phyloP scores from a whole-genome alignment of 2,888 invertebrate genomes.

The Lithophane semibrunnea region DNA sequence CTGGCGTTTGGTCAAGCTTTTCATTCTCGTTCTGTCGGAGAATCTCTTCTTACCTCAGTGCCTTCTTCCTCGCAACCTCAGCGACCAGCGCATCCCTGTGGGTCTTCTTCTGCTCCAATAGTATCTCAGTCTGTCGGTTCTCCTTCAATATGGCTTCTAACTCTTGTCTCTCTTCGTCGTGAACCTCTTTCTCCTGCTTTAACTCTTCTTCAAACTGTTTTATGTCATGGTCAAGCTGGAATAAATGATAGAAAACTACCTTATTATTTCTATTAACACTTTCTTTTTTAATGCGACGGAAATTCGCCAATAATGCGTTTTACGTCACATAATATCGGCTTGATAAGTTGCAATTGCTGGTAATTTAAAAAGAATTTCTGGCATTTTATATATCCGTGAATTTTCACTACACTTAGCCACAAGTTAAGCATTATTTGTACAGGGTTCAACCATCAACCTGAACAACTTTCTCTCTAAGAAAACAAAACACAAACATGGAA shows the following conservation, averaged over 20 bases:
- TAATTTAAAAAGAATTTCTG: neutral
- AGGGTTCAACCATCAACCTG: neutral
- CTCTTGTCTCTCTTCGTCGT: conserved; percentile 76
- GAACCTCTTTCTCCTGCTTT: conserved; percentile 77
- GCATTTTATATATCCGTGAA: neutral
- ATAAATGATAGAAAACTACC: conserved; percentile 8
- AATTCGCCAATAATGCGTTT: neutral
- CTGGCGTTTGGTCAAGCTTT: neutral
- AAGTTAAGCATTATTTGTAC: too few relatives aligned
- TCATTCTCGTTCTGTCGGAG: neutral
- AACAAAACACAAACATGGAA: too few relatives aligned
- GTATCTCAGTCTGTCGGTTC: conserved; percentile 73
- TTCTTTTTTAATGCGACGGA: neutral
- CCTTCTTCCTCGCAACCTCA: conserved; percentile 79
- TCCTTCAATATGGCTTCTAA: conserved; percentile 77
- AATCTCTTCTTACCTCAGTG: conserved; percentile 67
- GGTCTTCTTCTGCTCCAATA: conserved; percentile 80
- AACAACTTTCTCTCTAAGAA: too few relatives aligned
- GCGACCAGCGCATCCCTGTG: conserved; percentile 78
- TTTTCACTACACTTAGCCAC: neutral
- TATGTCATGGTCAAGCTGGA: conserved; percentile 78
- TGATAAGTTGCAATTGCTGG: neutral
- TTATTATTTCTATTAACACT: neutral
- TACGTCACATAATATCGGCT: neutral
- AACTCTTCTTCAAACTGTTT: conserved; percentile 81